These are phyloP conservation scores for Anastrepha ludens DNA, from an alignment of 1,140 invertebrate genomes.

Conservation along the genomic window DNA sequence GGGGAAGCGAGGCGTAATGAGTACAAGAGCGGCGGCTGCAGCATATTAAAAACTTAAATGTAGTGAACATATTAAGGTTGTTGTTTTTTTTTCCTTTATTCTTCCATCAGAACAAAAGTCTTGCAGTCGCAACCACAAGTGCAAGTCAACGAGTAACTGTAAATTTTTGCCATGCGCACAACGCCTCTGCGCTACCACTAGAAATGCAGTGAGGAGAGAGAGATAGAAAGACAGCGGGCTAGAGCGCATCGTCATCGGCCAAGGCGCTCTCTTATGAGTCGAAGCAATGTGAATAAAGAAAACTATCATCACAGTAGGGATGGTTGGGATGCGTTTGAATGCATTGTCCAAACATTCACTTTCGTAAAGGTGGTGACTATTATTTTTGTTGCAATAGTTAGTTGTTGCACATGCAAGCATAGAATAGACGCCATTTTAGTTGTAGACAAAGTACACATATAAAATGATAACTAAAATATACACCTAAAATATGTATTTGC, in stretches of 20 bases:
- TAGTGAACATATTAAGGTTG: neutral
- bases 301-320: neutral
- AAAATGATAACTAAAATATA: slow-evolving; percentile 10
- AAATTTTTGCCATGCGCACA: slow-evolving; percentile 52
- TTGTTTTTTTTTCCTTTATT: neutral
- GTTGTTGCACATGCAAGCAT: slow-evolving; percentile 10
- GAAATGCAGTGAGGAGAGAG: slow-evolving; percentile 29
- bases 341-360: neutral
- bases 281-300: slow-evolving; percentile 22
- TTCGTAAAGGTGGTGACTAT: neutral
- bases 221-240: neutral
- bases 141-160: neutral
- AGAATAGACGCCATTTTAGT: slow-evolving; percentile 6
- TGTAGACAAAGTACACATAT: neutral
- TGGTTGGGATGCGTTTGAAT: slow-evolving; percentile 5
- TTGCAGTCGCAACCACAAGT: slow-evolving; percentile 17
- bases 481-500: neutral
- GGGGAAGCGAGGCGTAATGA: neutral
- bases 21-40: neutral
- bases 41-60: neutral
- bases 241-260: slow-evolving; percentile 18
- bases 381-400: neutral
- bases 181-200: neutral
- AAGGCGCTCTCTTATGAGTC: slow-evolving; percentile 6
- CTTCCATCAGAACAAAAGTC: neutral